Conservation (phyloP, 1,140 invertebrate species). For the Orchesella cincta region DNA sequence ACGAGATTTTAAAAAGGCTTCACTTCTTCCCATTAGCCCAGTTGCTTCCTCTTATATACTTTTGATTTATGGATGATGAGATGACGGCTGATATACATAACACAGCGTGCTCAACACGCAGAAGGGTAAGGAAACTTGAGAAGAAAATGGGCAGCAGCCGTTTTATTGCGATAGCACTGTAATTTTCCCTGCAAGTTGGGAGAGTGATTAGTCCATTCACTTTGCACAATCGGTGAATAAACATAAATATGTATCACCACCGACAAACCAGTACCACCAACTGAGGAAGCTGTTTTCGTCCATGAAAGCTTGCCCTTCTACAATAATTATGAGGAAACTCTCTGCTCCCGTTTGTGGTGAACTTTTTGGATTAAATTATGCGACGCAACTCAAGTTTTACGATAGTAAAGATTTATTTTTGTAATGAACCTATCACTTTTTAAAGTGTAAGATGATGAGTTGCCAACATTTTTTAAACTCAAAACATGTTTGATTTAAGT, state of each 20-base stretch:
- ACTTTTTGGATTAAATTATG: background rate
- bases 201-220: constrained; percentile 9
- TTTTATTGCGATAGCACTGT: constrained; percentile 2
- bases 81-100: background rate
- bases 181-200: background rate
- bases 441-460: constrained; percentile 23
- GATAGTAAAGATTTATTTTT: too few species aligned
- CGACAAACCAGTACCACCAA: background rate
- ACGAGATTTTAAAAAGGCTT: constrained; percentile 18
- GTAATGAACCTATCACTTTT: constrained; percentile 3
- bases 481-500: too few species aligned
- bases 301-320: too few species aligned
- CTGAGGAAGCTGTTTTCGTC: background rate
- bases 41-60: background rate
- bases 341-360: background rate
- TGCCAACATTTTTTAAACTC: constrained; percentile 7
- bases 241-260: background rate
- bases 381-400: background rate
- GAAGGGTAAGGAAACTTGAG: background rate
- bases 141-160: background rate
- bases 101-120: background rate
- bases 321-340: too few species aligned
- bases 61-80: constrained; percentile 25
- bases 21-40: background rate
- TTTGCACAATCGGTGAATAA: background rate